These are phyloP conservation scores for Xanthia togata DNA, from an alignment of 2,888 invertebrate species.

Conservation along the genomic window DNA sequence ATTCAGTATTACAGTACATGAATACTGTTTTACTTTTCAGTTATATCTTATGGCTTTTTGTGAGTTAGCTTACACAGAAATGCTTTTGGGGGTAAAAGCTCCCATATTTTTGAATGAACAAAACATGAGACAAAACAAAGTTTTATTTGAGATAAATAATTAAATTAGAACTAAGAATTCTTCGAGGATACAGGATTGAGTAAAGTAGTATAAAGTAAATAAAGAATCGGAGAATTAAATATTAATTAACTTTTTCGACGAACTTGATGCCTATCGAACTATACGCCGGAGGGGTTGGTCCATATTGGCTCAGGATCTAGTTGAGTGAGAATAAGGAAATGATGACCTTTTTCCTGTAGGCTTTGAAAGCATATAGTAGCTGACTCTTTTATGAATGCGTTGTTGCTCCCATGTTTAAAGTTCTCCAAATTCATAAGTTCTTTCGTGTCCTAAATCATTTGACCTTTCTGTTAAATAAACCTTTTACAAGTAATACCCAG, in stretches of 20 bases:
- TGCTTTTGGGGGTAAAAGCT: not conserved
- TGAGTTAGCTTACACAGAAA: conserved; percentile 13
- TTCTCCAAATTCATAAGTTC: not conserved
- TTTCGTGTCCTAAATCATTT: not conserved
- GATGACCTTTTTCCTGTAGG: too few species aligned
- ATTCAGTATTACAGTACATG: conserved; percentile 21
- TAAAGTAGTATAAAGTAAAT: not conserved
- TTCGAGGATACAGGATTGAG: not conserved
- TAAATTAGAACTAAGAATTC: too few species aligned
- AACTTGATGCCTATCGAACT: too few species aligned
- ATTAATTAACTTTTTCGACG: not conserved
- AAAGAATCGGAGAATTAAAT: too few species aligned
- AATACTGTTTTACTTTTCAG: conserved; percentile 30
- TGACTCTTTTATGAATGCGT: too few species aligned
- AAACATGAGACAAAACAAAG: not conserved
- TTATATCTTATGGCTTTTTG: conserved; percentile 1
- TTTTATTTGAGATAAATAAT: not conserved
- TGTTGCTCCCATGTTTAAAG: not conserved
- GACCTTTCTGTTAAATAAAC: conserved; percentile 5
- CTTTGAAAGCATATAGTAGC: too few species aligned
- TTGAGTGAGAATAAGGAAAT: too few species aligned
- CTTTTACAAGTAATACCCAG: conserved; percentile 3
- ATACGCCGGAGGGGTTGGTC: too few species aligned
- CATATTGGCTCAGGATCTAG: too few species aligned
- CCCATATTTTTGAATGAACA: not conserved